Percentiles rank a stretch among this genome's conserved stretches.
Evolutionary conservation across 1,140 invertebrate genomes (phyloP).

Genomic region (Diploscapter pachys): DNA sequence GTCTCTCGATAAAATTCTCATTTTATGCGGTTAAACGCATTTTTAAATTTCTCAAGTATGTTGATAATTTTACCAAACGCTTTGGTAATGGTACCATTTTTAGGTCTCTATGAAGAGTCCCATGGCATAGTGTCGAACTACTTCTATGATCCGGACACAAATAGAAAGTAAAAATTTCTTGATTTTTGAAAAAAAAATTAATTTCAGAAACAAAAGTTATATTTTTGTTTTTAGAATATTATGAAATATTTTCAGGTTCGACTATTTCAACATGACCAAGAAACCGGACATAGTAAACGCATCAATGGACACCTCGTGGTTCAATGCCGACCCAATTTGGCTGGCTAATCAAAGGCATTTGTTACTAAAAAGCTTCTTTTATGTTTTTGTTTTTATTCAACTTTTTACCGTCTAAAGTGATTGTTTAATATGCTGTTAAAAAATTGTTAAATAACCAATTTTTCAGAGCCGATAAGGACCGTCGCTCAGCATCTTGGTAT

Average conservation of each 20-base stretch:
- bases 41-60: conserved; percentile 1
- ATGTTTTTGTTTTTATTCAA: neutral
- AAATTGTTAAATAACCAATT: too few species aligned
- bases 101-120: conserved; percentile 21
- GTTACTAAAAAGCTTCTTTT: neutral
- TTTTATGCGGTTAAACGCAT: neutral
- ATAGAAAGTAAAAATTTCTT: conserved; percentile 1
- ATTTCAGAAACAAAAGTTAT: neutral
- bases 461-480: too few species aligned
- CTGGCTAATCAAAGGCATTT: conserved; percentile 13
- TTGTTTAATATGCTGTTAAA: neutral
- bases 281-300: conserved; percentile 12
- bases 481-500: neutral
- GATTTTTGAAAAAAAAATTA: neutral
- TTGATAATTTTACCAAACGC: too few species aligned
- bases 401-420: neutral
- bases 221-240: neutral
- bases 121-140: conserved; percentile 30
- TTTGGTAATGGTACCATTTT: neutral
- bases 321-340: conserved; percentile 28
- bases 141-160: conserved; percentile 13
- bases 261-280: conserved; percentile 22
- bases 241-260: conserved; percentile 10
- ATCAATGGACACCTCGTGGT: conserved; percentile 7
- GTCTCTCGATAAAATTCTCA: too few species aligned